Evolutionary conservation across 2,888 invertebrate genomes (phyloP), one percentile per base, ranked within the genome.

Genomic region (Pterobdella sp.): DNA sequence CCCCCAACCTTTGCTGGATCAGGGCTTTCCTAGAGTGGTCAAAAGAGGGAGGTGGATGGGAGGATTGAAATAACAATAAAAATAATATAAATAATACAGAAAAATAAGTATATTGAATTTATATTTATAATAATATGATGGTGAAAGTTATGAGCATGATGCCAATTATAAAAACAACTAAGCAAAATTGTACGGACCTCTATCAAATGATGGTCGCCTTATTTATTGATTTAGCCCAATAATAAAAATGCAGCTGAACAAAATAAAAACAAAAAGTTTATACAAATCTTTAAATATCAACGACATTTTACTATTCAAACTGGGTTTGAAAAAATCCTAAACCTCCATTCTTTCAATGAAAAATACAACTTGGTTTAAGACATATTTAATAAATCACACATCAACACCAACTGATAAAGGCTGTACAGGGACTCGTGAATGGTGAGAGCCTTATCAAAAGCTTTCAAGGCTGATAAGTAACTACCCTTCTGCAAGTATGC

Each of bases 401-500:
- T 7, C 7, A 36, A 7, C 1, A 80, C 81, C 80, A 75, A 82
- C 82, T 81, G 81, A 74, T 79, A 82, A 34, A 79, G 75, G 74
- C 80, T 78, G 76, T 82, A 82, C 66, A 80, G 73, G 2, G 81
- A 80, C 18, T 79, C 77, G 3, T 79, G 79, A 72, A 80, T 76
- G 80, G 81, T 88, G 66, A 89, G 86, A 22, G 90, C 90, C 85
- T 89, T 89, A 77, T 90, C 88, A 82, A 92, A 94, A 49, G 92
- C 92, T 81, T 90, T 91, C 74, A 93, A 85, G n/a, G 94, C 91
- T 7, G 94, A 91, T 66, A 89, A 90, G 81, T 89, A 90, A n/a
- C 94, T 92, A 1, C 94, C 94, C 78, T 93, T 86, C n/a, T 88
- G 88, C 79, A 89, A 88, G 83, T 94, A 94, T 0, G 93, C 91